Base-by-base conservation (phyloP, 2,113 vertebrate genomes). In the Clupea harengus region DNA sequence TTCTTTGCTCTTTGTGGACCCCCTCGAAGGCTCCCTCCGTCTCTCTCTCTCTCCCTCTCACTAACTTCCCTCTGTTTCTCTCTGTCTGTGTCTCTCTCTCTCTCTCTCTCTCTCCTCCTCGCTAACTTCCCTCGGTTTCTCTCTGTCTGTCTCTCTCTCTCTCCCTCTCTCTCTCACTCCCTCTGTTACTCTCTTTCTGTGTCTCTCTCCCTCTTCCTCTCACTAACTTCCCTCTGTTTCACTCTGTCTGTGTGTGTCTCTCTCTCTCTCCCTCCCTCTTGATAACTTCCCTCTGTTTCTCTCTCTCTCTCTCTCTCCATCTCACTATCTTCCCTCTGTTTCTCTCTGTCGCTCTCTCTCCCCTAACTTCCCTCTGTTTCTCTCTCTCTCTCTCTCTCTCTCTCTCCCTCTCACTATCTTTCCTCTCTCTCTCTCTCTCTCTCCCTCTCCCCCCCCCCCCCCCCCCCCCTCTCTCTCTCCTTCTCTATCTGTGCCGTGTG, bases 401-500 rank as follows among this genome's bases (percentile, higher is more conserved):
- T 6, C 10, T 92, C 95, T n/a, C n/a, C n/a, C n/a, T n/a, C n/a
- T n/a, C n/a, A n/a, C n/a, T n/a, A n/a, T n/a, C n/a, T n/a, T n/a
- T n/a, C n/a, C n/a, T n/a, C n/a, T n/a, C n/a, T n/a, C n/a, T n/a
- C n/a, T n/a, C n/a, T n/a, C n/a, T n/a, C n/a, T n/a, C n/a, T n/a
- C n/a, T n/a, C n/a, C n/a, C n/a, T n/a, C n/a, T n/a, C n/a, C n/a
- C n/a, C n/a, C n/a, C n/a, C n/a, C n/a, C n/a, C n/a, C n/a, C n/a
- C 39, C 39, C 64, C 28, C 28, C 7, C 64, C 52, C 39, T 3
- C 10, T 20, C 25, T 20, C 49, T 89, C 75, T 44, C 83, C 72
- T 60, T 88, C 90, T 92, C 90, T 92, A 90, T 87, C 89, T 86
- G 91, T 93, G 93, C 88, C 91, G 91, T 88, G 89, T 91, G 91